Evolutionary conservation across 2,113 vertebrate genomes (phyloP).

Genomic region (Zeus faber): DNA sequence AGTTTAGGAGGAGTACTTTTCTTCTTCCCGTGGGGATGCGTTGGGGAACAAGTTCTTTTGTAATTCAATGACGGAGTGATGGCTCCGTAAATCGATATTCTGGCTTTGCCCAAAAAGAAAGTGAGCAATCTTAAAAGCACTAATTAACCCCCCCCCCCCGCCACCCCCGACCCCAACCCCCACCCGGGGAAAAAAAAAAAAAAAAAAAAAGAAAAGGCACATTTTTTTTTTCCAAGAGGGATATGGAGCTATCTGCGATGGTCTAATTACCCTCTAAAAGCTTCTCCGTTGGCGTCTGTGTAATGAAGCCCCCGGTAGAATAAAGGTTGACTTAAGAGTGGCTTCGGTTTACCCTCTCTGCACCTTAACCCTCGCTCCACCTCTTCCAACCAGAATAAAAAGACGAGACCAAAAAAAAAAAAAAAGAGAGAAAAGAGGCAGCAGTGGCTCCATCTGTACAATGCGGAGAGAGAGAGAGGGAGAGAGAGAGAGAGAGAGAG

Average conservation of each 20-base stretch:
- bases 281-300: slow-evolving; percentile 58
- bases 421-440: too few relatives aligned
- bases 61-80: too few relatives aligned
- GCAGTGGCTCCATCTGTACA: slow-evolving; percentile 58
- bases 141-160: neutral
- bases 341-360: slow-evolving; percentile 34
- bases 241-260: slow-evolving; percentile 39
- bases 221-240: too few relatives aligned
- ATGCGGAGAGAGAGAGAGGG: slow-evolving; percentile 33
- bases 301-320: slow-evolving; percentile 63
- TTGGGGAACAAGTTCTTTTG: too few relatives aligned
- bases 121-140: slow-evolving; percentile 5
- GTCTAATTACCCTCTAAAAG: slow-evolving; percentile 65
- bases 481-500: neutral
- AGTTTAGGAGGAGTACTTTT: too few relatives aligned
- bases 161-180: neutral
- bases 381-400: too few relatives aligned
- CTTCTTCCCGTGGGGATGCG: too few relatives aligned
- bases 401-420: too few relatives aligned
- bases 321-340: slow-evolving; percentile 62
- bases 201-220: too few relatives aligned
- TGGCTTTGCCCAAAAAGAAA: too few relatives aligned
- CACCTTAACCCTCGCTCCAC: slow-evolving; percentile 1
- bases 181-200: too few relatives aligned
- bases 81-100: too few relatives aligned